Conservation (phyloP, 2,113 vertebrate genomes). For the Progne subis region DNA sequence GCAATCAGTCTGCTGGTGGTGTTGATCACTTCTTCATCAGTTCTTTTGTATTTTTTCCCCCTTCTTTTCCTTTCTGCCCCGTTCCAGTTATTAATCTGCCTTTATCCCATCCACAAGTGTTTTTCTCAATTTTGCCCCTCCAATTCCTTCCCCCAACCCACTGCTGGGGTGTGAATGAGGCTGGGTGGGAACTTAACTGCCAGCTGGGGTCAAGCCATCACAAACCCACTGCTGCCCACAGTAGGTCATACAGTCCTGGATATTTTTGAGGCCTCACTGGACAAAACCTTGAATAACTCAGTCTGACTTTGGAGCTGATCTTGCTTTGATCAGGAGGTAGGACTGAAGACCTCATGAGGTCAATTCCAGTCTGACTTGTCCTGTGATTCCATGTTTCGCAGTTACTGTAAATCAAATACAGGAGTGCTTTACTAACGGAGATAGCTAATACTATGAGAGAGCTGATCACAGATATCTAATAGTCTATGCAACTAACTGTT, state of each 20-base stretch:
- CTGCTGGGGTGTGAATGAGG: background rate
- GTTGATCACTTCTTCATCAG: background rate
- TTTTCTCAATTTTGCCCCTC: background rate
- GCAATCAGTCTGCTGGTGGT: background rate
- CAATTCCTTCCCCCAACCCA: rapidly evolving
- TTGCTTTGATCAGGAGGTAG: background rate
- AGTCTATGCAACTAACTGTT: background rate
- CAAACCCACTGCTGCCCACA: background rate
- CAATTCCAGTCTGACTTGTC: background rate
- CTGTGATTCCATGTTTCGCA: background rate
- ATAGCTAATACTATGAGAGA: background rate
- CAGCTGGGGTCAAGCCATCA: background rate
- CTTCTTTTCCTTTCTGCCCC: background rate
- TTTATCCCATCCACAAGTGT: background rate
- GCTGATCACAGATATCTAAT: background rate
- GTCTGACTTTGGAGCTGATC: background rate
- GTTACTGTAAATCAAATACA: background rate
- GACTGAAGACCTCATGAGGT: background rate
- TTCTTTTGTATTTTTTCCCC: rapidly evolving
- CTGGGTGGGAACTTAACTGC: background rate
- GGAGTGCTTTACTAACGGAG: too few relatives aligned
- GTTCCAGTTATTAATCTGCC: background rate
- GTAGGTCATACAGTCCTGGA: background rate
- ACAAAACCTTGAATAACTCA: background rate
- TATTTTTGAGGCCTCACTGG: background rate